Evolutionary conservation across 2,888 invertebrate genomes (phyloP).

Genomic region (Eupithecia subumbrata): DNA sequence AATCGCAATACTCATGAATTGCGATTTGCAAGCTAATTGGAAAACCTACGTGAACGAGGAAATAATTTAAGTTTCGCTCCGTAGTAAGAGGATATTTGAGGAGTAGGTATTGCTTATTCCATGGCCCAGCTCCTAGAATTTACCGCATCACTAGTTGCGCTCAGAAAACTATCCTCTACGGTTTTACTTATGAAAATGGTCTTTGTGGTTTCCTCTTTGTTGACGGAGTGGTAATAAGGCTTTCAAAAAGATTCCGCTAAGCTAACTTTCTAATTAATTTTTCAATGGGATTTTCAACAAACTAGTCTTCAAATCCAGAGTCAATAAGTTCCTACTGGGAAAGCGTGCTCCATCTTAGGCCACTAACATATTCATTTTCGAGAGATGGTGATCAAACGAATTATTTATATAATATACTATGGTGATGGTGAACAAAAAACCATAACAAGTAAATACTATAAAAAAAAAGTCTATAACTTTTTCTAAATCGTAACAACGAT

Average conservation of each 20-base stretch:
- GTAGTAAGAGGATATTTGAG: conserved; percentile 67
- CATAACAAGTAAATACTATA: too few species aligned
- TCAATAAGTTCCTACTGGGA: too few species aligned
- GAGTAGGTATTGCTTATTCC: conserved; percentile 33
- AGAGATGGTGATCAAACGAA: too few species aligned
- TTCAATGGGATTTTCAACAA: neutral
- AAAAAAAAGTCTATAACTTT: too few species aligned
- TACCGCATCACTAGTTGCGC: conserved; percentile 78
- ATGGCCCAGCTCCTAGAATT: conserved; percentile 70
- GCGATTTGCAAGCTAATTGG: conserved; percentile 37
- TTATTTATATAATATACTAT: too few species aligned
- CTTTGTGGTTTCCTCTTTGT: conserved; percentile 71
- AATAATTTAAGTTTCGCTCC: conserved; percentile 58
- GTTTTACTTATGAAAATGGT: conserved; percentile 76
- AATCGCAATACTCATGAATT: neutral
- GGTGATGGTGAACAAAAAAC: too few species aligned
- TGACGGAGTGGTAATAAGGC: conserved; percentile 57
- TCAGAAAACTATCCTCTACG: conserved; percentile 73
- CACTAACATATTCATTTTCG: too few species aligned
- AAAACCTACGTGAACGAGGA: conserved; percentile 52
- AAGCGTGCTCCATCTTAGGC: too few species aligned
- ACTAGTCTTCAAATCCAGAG: too few species aligned
- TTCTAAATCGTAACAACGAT: neutral
- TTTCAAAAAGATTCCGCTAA: conserved; percentile 2
- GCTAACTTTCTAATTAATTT: neutral